Base-by-base conservation (phyloP, 1,140 invertebrate species). In the Cyclina sinensis region DNA sequence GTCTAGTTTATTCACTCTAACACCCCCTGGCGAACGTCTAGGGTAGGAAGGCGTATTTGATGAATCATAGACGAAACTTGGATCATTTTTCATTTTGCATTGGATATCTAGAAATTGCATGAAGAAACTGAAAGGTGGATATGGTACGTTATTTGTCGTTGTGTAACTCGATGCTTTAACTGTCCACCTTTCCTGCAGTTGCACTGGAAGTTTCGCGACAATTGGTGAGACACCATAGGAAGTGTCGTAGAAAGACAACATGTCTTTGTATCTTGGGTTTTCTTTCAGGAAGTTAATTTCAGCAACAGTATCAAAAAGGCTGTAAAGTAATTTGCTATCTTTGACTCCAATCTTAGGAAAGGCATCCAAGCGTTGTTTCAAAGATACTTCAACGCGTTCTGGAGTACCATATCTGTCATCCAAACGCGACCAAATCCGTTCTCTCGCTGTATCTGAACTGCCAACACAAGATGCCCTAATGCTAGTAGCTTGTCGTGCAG, bases 171-270 rank as follows among this genome's bases (percentile, higher is more conserved):
- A 39, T 9, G 62, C 84, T 73, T 74, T 81, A 35, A 27, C 48
- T 21, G 70, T 86, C 89, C 89, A 90, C 57, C 74, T 88, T 62
- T 88, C 84, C 39, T 90, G 89, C 27, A 90, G 3, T 46, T 73
- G 9, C 21, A 14, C 16, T 24, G 84, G 85, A 43, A 88, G 76
- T 62, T 90, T 90, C 7, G 12, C 18, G 4, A 90, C 89, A 46
- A 87, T 68, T 12, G 89, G 89, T 39, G 43, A 37, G 46, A 90
- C 65, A 30, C 83, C 70, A 39, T 24, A 39, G 7, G 84, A 86
- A 32, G 84, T 65, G 51, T 87, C 84, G 39, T 62, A 87, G 48
- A 80, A 81, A 27, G 73, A 48, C 24, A 89, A 86, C 51, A 62
- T 32, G 18, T n/a, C 32, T 32, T 4, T 30, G 51, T 74, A 73